phyloP scores from a whole-genome alignment of 2,888 invertebrate genomes.

The Heteropelma amictum region DNA sequence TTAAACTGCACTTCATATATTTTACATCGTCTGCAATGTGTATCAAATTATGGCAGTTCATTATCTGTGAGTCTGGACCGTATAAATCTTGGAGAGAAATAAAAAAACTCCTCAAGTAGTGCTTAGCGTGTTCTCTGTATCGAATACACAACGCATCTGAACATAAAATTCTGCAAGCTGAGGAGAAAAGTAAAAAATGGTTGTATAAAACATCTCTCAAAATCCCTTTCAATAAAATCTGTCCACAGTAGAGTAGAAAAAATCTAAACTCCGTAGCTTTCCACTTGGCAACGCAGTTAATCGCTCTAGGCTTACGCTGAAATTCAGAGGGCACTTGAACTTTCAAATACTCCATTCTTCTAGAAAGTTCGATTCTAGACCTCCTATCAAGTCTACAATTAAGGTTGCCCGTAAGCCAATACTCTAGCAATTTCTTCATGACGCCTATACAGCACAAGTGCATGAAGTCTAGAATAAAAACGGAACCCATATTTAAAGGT shows the following conservation, averaged over 20 bases:
- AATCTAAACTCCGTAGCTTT: slow-evolving; percentile 39
- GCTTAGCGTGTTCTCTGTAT: slow-evolving; percentile 24
- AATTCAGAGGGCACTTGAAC: background rate
- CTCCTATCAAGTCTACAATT: background rate
- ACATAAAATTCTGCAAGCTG: slow-evolving; percentile 1
- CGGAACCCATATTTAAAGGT: background rate
- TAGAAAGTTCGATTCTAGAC: background rate
- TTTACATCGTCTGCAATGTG: too few relatives aligned
- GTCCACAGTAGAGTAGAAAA: slow-evolving; percentile 41
- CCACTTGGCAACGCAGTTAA: slow-evolving; percentile 1
- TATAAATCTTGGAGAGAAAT: slow-evolving; percentile 6
- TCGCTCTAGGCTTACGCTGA: background rate
- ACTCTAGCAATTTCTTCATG: too few relatives aligned
- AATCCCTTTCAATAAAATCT: slow-evolving; percentile 41
- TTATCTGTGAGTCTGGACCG: slow-evolving; percentile 8
- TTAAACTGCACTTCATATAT: background rate
- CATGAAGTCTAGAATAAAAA: slow-evolving; percentile 24
- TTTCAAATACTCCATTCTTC: background rate
- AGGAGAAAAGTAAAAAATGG: slow-evolving; percentile 42
- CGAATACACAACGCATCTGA: background rate
- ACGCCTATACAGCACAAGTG: background rate
- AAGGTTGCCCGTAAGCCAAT: background rate
- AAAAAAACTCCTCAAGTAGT: slow-evolving; percentile 31
- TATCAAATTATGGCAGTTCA: slow-evolving; percentile 50
- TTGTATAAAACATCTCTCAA: slow-evolving; percentile 25